Evolutionary conservation across 2,888 invertebrate species (phyloP), one percentile per base, ranked within the genome.

Genomic region (Drosophila mercatorum): DNA sequence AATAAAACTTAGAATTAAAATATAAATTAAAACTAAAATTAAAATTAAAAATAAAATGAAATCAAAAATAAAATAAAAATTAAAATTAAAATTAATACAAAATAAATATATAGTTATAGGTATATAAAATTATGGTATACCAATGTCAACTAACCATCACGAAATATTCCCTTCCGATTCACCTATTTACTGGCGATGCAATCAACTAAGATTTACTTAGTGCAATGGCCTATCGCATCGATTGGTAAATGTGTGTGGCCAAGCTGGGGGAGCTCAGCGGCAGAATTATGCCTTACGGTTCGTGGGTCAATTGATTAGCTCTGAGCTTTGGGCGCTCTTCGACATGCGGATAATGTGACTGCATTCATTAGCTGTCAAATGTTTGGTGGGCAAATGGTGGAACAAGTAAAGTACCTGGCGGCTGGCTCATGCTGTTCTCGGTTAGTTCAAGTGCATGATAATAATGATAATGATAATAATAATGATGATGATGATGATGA

Each of bases 301-400:
- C 46, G 34, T 34, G 43, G 44, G 44, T 38, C 53, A 61, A 65
- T 76, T 76, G 61, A 71, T 80, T 76, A 57, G 51, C 58, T 60
- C 36, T 31, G 36, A 53, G 64, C 55, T 53, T 47, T 69, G 74
- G 52, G 28, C 59, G 63, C 66, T 67, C 70, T 28, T 56, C 65
- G 80, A 69, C 77, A 82, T 80, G 86, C 67, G 71, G 85, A 76
- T 77, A 67, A 78, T 81, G 70, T 66, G 79, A 68, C 58, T 34
- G 53, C 65, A 68, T 75, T 78, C 81, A 80, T 80, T 82, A 79
- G 76, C 79, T 69, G 76, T 58, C 64, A 78, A 72, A 76, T 76
- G 76, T 79, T 75, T 68, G 72, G 65, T 57, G 61, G 56, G 64
- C 76, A 72, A 64, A 66, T 56, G 70, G 71, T 60, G 75, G 61